Evolutionary conservation across 2,797 vertebrate species (phyloP).

Genomic region (Huso huso): DNA sequence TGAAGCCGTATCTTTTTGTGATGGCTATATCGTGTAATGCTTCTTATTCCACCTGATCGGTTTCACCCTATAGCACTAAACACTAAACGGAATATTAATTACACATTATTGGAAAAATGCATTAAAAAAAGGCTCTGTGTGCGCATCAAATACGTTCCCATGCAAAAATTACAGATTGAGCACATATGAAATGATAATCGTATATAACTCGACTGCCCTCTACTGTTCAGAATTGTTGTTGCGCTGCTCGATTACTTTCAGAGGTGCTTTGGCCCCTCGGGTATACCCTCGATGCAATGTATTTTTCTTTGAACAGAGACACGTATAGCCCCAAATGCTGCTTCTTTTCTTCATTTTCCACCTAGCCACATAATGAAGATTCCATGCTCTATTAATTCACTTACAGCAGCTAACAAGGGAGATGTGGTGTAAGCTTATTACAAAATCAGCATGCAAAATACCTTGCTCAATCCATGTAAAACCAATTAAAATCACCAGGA

Average conservation of each 20-base stretch:
- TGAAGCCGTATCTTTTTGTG: neutral
- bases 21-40: too few species aligned
- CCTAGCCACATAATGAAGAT: conserved; percentile 41
- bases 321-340: conserved; percentile 26
- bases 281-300: conserved; percentile 26
- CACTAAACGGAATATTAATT: too few species aligned
- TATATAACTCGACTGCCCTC: conserved; percentile 43
- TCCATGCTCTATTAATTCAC: conserved; percentile 58
- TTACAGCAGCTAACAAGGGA: conserved; percentile 47
- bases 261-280: neutral
- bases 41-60: too few species aligned
- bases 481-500: conserved; percentile 65
- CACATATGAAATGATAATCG: too few species aligned
- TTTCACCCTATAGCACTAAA: too few species aligned
- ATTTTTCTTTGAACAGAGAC: conserved; percentile 42
- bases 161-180: too few species aligned
- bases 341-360: conserved; percentile 31
- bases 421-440: conserved; percentile 57
- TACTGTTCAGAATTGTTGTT: conserved; percentile 36
- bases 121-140: conserved; percentile 3
- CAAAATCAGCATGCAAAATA: conserved; percentile 58
- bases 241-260: neutral
- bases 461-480: conserved; percentile 44
- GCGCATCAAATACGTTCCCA: too few species aligned
- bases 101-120: too few species aligned